Conservation (phyloP, 1,140 invertebrate genomes). For the Brachionus paranguensis region DNA sequence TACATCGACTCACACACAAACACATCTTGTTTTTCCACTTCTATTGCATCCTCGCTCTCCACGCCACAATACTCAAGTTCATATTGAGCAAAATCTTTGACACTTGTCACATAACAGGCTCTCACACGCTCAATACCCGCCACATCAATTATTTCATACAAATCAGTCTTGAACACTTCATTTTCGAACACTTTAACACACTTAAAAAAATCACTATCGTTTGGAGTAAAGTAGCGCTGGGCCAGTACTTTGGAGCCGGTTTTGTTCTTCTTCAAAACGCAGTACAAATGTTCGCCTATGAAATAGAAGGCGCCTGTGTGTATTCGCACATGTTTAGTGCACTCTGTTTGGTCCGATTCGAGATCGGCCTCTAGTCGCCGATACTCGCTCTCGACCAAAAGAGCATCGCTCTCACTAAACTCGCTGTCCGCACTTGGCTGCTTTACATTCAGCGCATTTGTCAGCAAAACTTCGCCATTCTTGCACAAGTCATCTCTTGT, state of each 20-base stretch:
- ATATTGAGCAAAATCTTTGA: neutral
- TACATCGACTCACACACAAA: slow-evolving; percentile 26
- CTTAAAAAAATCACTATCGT: neutral
- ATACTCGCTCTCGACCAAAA: neutral
- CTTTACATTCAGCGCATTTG: neutral
- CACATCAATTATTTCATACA: neutral
- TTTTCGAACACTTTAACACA: neutral
- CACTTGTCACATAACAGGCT: neutral
- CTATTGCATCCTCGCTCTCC: neutral
- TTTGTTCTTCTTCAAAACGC: neutral
- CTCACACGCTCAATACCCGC: neutral
- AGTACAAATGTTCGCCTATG: neutral
- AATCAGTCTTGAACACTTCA: slow-evolving; percentile 3
- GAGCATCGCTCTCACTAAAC: neutral
- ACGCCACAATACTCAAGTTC: neutral
- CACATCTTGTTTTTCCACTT: neutral
- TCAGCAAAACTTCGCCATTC: neutral
- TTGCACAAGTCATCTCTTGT: slow-evolving; percentile 36
- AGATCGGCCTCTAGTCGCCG: neutral
- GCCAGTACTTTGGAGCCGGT: neutral
- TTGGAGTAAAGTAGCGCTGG: neutral
- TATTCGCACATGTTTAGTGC: neutral
- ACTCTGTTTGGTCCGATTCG: neutral
- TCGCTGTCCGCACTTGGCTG: neutral
- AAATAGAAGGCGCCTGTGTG: neutral